Percentiles rank a stretch among this genome's conserved stretches.
These are phyloP conservation scores for Pegoplata infirma DNA, from an alignment of 2,888 invertebrate genomes.

Conservation along the genomic window DNA sequence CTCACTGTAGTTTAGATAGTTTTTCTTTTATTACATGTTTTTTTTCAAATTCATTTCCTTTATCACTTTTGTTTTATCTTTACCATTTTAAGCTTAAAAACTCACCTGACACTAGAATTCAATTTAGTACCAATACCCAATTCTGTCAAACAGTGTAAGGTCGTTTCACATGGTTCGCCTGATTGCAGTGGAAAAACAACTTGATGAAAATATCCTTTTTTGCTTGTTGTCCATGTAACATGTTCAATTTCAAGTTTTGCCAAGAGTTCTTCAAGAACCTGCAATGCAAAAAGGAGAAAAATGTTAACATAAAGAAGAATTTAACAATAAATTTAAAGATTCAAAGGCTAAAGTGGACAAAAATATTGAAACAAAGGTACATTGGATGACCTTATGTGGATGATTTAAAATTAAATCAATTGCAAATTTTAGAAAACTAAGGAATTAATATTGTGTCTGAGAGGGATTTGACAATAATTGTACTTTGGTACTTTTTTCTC, in stretches of 20 bases:
- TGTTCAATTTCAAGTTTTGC: conserved; percentile 84
- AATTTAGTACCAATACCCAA: conserved; percentile 84
- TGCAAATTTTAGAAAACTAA: too few relatives aligned
- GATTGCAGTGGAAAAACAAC: conserved; percentile 85
- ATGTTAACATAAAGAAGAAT: conserved; percentile 2
- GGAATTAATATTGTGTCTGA: too few relatives aligned
- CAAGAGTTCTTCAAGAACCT: conserved; percentile 85
- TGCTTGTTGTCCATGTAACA: conserved; percentile 85
- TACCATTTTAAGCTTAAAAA: conserved; percentile 46
- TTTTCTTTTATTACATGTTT: too few relatives aligned
- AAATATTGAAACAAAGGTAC: too few relatives aligned
- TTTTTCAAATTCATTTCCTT: neutral
- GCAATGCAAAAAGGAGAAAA: neutral
- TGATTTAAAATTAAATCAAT: too few relatives aligned
- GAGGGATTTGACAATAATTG: too few relatives aligned
- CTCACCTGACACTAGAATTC: conserved; percentile 86
- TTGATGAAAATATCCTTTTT: conserved; percentile 83
- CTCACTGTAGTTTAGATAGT: too few relatives aligned
- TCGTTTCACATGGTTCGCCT: conserved; percentile 86
- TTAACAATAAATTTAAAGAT: neutral
- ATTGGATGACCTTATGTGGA: too few relatives aligned
- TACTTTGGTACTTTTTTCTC: too few relatives aligned
- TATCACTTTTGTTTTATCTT: neutral
- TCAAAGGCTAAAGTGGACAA: neutral
- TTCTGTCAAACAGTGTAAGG: conserved; percentile 85